Evolutionary conservation across 2,888 invertebrate genomes (phyloP), one percentile per base, ranked within the genome.

Genomic region (Polyommatus iphigenia): DNA sequence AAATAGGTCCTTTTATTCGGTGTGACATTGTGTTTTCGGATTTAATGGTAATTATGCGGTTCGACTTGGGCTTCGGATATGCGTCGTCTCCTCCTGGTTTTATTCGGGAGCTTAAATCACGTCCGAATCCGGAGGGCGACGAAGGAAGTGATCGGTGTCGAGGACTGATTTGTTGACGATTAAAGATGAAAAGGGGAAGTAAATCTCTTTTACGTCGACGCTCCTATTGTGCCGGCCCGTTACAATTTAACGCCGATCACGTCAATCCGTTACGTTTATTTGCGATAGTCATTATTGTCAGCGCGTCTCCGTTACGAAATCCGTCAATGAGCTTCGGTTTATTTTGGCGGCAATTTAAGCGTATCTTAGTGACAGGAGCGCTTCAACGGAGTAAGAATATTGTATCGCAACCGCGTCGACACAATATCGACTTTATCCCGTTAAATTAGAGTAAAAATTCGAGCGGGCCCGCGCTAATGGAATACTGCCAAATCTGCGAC

Each of bases 261-360:
- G 72, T 80, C 76, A 79, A 77, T 79, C 67, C 67, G 77, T 79
- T 78, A 77, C 78, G 76, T 79, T 83, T 85, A 85, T 88, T 86
- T 86, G 84, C 84, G 75, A 81, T 82, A 83, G 79, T 80, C 85
- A 87, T 85, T 84, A 86, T 85, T 82, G 82, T 84, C 83, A 86
- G 84, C 83, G 81, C 81, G 82, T 79, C 84, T 85, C 87, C 81
- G 87, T 91, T 91, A 87, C 87, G 87, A 89, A 90, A 91, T 86
- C 86, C 88, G 87, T 89, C 89, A 91, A 84, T 85, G 87, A 85
- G 84, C 85, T 81, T 85, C 82, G 87, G 90, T 93, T 91, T 92
- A 93, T 91, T 92, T 91, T 92, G 90, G 92, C 90, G 86, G 87
- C 87, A 87, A 90, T 90, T 88, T 91, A 87, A 88, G 88, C 87